A percentile compares a stretch with the other conserved stretches of the same genome.
These are phyloP conservation scores for Ennomos fuscantarius DNA, from an alignment of 2,888 invertebrate genomes.

Conservation along the genomic window DNA sequence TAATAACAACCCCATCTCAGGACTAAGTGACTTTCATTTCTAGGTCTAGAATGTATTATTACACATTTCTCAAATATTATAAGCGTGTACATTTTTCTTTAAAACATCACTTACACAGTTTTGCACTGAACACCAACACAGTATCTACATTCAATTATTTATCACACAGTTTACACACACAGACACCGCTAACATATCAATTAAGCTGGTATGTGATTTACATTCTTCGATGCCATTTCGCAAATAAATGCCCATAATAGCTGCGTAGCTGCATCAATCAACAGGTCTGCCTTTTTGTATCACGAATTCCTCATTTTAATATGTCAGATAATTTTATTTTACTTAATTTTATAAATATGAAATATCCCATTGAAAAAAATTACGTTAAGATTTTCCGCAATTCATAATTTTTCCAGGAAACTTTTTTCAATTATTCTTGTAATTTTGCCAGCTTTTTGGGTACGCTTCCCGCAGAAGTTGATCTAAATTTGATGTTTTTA, in stretches of 20 bases:
- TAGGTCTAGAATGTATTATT: too few relatives aligned
- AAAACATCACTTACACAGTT: conserved; percentile 41
- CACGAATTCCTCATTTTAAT: conserved; percentile 17
- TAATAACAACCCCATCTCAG: too few relatives aligned
- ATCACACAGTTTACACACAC: conserved; percentile 25
- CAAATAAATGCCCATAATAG: conserved; percentile 39
- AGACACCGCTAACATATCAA: conserved; percentile 48
- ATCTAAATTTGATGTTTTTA: too few relatives aligned
- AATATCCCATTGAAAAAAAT: too few relatives aligned
- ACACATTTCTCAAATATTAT: too few relatives aligned
- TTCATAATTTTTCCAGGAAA: too few relatives aligned
- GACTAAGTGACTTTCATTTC: too few relatives aligned
- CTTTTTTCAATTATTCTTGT: too few relatives aligned
- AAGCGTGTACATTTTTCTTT: neutral
- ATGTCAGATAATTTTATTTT: conserved; percentile 3
- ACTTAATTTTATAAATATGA: neutral
- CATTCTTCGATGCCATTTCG: conserved; percentile 53
- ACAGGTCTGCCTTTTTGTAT: conserved; percentile 14
- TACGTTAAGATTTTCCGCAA: too few relatives aligned
- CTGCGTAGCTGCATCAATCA: conserved; percentile 34
- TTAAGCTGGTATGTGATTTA: conserved; percentile 62
- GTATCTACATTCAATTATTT: conserved; percentile 15
- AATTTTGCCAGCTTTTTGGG: too few relatives aligned
- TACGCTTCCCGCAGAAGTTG: too few relatives aligned
- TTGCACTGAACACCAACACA: conserved; percentile 35